Conservation (phyloP, 2,888 invertebrate species). For the Zelleria hepariella region DNA sequence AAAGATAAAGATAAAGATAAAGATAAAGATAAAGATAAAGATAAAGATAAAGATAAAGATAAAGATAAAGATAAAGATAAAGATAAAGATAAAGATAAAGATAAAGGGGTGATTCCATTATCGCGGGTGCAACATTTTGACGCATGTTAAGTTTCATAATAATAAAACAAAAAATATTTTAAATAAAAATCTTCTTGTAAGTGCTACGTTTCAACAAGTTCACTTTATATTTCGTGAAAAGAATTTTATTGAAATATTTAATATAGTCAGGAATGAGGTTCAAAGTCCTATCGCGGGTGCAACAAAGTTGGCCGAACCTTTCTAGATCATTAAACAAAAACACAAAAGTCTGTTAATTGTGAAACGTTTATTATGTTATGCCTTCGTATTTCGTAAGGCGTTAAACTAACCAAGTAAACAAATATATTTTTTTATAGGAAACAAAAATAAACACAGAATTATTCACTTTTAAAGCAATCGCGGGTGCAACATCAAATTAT, state of each 20-base stretch:
- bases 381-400: slow-evolving; percentile 5
- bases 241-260: slow-evolving; percentile 2
- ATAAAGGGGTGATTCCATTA: slow-evolving; percentile 11
- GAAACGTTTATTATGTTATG: slow-evolving; percentile 8
- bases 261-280: slow-evolving; percentile 6
- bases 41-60: no score
- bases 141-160: slow-evolving; percentile 5
- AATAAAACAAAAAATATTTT: slow-evolving; percentile 11
- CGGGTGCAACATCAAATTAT: no score
- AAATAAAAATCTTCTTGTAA: slow-evolving; percentile 10
- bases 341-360: slow-evolving; percentile 12
- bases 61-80: no score
- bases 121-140: slow-evolving; percentile 12
- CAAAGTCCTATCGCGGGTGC: slow-evolving; percentile 9
- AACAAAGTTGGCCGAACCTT: slow-evolving; percentile 13
- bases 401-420: not conserved
- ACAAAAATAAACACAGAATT: slow-evolving; percentile 12
- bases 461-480: slow-evolving; percentile 7
- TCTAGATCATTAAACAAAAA: slow-evolving; percentile 12
- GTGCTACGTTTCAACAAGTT: slow-evolving; percentile 12
- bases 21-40: no score
- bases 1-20: no score
- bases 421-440: slow-evolving; percentile 5
- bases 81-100: not conserved
- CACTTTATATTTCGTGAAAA: slow-evolving; percentile 9